Evolutionary conservation across 1,140 invertebrate genomes (phyloP), one percentile per base, ranked within the genome.

Genomic region (Sinonovacula constricta): DNA sequence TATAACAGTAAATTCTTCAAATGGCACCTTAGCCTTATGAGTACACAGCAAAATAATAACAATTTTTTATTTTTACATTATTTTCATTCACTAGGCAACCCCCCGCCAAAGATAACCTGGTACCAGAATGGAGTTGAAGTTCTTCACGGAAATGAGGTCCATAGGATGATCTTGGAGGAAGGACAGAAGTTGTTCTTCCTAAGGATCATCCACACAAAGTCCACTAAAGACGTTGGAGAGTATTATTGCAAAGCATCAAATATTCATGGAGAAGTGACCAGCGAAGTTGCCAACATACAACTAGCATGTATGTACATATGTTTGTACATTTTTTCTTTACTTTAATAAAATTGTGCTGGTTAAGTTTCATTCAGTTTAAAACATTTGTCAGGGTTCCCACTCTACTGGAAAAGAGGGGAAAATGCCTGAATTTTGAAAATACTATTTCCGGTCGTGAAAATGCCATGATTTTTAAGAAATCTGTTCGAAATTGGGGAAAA

Each of bases 231-330:
- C 76, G 82, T 87, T 45, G 86, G 87, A 33, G 74, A 76, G 7
- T 99, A 99, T 90, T 97, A 96, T 94, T 99, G 97, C 92, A 95
- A 97, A 77, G 97, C 97, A 24, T 94, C 94, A 79, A 99, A 98
- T 91, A 85, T 88, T 30, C 95, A 95, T 33, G 97, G 97, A 83
- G 94, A 94, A 84, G 95, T 94, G 45, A 92, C 94, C 86, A 98
- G 96, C 91, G 94, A 95, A 80, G 98, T 98, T 92, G 97, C 97
- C 82, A 97, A 96, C 45, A 93, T 99, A 72, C 95, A 97, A 91
- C 96, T 98, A 88, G 97, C 97, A 92, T 95, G 97, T 98, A 93
- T 95, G 94, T 92, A 71, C 36, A 26, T 53, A 5, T 10, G 15
- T 10, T 2, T 53, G 51, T 53, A 2, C 26, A 53, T 49, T 12